These are phyloP conservation scores for Cyclophora albipunctata DNA, from an alignment of 2,888 invertebrate species.

Conservation along the genomic window DNA sequence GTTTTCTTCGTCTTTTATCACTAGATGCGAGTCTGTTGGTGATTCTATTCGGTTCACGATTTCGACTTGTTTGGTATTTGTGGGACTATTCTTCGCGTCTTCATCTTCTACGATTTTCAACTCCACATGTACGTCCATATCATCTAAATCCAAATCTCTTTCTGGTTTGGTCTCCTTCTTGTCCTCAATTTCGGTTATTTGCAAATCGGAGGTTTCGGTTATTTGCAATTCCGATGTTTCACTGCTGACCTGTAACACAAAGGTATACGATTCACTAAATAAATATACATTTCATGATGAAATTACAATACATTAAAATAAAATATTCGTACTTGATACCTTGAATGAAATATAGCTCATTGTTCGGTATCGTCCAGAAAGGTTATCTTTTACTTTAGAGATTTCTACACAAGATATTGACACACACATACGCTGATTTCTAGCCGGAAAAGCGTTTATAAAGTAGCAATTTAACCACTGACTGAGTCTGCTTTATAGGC, in stretches of 20 bases:
- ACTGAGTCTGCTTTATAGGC: no score
- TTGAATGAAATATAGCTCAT: no score
- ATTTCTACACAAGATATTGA: no score
- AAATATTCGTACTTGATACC: no score
- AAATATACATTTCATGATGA: not conserved
- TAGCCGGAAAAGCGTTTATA: no score
- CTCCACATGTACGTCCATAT: conserved; percentile 55
- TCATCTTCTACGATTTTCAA: conserved; percentile 69
- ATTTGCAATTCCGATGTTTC: conserved; percentile 43
- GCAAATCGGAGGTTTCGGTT: conserved; percentile 42
- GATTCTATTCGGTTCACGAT: conserved; percentile 3
- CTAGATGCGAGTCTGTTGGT: conserved; percentile 7
- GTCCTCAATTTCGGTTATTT: conserved; percentile 37
- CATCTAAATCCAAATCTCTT: conserved; percentile 49
- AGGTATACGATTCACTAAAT: not conserved
- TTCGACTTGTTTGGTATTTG: not conserved
- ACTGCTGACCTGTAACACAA: conserved; percentile 42
- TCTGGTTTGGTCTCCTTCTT: conserved; percentile 27
- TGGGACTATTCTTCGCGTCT: conserved; percentile 30
- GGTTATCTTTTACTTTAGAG: no score
- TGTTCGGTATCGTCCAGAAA: no score
- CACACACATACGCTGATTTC: no score
- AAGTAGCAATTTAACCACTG: no score
- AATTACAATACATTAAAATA: no score
- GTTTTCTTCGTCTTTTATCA: conserved; percentile 13